These are phyloP conservation scores for Threskiornis aethiopicus DNA, from an alignment of 2,797 vertebrate species.

Conservation along the genomic window DNA sequence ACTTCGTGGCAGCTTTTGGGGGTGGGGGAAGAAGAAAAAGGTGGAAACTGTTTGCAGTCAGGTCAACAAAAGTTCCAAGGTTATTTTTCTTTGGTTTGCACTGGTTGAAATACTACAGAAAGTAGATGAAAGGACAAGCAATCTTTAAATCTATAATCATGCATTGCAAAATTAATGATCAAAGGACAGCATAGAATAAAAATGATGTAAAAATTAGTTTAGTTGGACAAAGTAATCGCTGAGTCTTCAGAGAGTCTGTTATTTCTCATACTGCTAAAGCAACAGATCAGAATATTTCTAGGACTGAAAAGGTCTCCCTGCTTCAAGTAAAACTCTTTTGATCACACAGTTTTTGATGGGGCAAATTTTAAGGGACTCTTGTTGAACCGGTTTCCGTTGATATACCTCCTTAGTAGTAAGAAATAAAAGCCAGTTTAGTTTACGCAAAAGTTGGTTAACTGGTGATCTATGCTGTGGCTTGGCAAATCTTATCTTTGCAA, in stretches of 20 bases:
- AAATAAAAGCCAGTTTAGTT: background rate
- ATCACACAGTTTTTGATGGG: background rate
- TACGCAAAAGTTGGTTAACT: background rate
- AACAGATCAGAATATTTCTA: background rate
- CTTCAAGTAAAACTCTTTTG: background rate
- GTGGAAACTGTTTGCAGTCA: background rate
- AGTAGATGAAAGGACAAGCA: background rate
- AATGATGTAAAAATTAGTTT: background rate
- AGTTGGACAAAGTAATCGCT: background rate
- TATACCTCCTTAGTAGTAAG: background rate
- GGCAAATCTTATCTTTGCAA: background rate
- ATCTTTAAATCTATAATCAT: background rate
- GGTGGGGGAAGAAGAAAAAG: background rate
- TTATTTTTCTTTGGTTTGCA: background rate
- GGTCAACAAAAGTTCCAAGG: background rate
- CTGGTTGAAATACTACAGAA: background rate
- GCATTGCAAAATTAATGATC: background rate
- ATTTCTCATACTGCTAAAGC: background rate
- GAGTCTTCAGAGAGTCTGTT: background rate
- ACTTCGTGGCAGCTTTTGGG: constrained; percentile 29
- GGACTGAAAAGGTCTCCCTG: background rate
- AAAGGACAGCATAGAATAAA: background rate
- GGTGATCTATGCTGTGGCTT: background rate
- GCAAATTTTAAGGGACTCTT: background rate
- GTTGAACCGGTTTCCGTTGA: background rate